These are phyloP conservation scores for Squalus acanthias DNA, from an alignment of 2,797 vertebrate species.

Conservation along the genomic window DNA sequence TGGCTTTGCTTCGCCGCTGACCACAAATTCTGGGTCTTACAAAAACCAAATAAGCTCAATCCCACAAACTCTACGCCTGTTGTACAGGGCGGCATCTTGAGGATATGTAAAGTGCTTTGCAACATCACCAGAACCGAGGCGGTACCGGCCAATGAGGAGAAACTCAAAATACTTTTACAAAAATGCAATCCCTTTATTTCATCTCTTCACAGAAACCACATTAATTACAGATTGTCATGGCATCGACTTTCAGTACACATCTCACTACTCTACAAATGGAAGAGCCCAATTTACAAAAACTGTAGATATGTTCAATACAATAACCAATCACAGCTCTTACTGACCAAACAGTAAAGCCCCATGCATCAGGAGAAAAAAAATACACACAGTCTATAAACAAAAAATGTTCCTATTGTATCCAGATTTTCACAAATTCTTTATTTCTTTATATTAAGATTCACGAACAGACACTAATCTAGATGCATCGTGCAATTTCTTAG, in stretches of 20 bases:
- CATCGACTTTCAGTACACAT: constrained; percentile 59
- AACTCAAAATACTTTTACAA: constrained; percentile 28
- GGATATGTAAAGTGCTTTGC: background rate
- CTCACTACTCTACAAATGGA: constrained; percentile 77
- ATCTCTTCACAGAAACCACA: constrained; percentile 38
- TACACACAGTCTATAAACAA: constrained; percentile 44
- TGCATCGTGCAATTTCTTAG: constrained; percentile 76
- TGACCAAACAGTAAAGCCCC: constrained; percentile 63
- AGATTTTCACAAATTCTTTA: constrained; percentile 22
- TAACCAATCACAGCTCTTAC: constrained; percentile 57
- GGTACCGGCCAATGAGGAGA: background rate
- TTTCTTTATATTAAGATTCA: constrained; percentile 48
- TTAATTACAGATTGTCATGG: constrained; percentile 38
- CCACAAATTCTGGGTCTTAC: too few species aligned
- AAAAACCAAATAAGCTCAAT: background rate
- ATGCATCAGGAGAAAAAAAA: constrained; percentile 71
- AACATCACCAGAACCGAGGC: background rate
- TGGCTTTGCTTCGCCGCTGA: too few species aligned
- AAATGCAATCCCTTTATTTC: constrained; percentile 38
- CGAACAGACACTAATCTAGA: constrained; percentile 62
- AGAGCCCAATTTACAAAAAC: constrained; percentile 55
- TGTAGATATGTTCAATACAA: constrained; percentile 43
- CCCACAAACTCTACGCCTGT: background rate
- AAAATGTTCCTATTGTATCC: constrained; percentile 43
- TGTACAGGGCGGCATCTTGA: background rate